Base-by-base conservation (phyloP, 2,113 vertebrate genomes). In the Sinocyclocheilus maitianheensis region DNA sequence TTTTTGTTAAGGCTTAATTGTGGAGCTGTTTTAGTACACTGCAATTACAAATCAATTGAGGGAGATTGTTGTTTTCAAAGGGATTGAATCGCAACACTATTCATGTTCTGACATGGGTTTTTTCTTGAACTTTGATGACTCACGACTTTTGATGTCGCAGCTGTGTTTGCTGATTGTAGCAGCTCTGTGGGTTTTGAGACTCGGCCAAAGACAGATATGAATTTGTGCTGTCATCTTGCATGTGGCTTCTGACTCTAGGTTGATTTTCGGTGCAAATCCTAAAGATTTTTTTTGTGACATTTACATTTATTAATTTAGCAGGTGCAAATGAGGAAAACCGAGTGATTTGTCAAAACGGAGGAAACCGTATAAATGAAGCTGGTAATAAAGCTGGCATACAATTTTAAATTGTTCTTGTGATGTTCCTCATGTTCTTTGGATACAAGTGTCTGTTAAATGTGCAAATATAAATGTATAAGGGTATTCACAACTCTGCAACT, bases 41-140 rank as follows among this genome's bases (percentile, higher is more conserved):
- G 74, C 13, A 77, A 77, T 77, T 77, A 77, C 46, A 16, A 77
- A 77, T 77, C 74, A 77, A 53, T 51, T 53, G 74, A 30, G 3
- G 7, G 46, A 53, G 46, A 51, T 77, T 77, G 46, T 77, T 77
- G 74, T 53, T 77, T 77, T 48, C 46, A 77, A 53, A 77, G n/a
- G 46, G n/a, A 12, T 77, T 48, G 74, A 16, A 51, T 77, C 24
- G 30, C 43, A 76, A 12, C 16, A 9, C 37, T 40, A 48, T 48
- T 46, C 37, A 48, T 43, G 72, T 76, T 76, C 43, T 76, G 37
- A 76, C 72, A 76, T 22, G 24, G 30, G 0, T 60, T 79, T 34
- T 55, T 79, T 60, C 53, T 79, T 55, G 76, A 53, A 40, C 30
- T 60, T 37, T 26, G 43, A 77, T 53, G 43, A 77, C 43, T 51